A percentile compares a stretch with the other conserved stretches of the same genome.
Conservation (phyloP, 2,797 vertebrate genomes). For the Myotis findleyi region DNA sequence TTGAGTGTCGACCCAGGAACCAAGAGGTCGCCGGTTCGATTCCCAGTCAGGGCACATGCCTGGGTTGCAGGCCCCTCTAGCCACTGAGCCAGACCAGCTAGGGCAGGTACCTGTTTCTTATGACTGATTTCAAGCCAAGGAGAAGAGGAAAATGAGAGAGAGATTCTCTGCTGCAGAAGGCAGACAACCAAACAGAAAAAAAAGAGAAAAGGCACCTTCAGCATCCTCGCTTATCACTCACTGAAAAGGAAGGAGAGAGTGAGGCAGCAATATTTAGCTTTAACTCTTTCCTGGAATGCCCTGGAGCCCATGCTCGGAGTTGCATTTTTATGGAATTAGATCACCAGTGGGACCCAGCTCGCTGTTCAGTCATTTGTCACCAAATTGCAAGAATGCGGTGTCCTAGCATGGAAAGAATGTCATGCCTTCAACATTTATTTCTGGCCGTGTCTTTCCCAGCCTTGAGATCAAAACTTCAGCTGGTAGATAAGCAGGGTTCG, state of each 20-base stretch:
- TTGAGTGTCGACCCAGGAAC: too few species aligned
- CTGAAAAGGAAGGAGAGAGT: background rate
- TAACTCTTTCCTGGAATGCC: constrained; percentile 74
- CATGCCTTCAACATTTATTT: constrained; percentile 83
- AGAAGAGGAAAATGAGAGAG: background rate
- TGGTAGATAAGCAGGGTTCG: constrained; percentile 68
- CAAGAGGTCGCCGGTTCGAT: too few species aligned
- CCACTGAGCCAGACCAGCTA: too few species aligned
- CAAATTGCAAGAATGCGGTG: constrained; percentile 80
- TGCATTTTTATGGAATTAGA: constrained; percentile 78
- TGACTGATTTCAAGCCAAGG: background rate
- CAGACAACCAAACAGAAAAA: background rate
- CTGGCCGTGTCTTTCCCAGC: constrained; percentile 80
- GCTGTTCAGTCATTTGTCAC: constrained; percentile 81
- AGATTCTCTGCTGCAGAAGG: background rate
- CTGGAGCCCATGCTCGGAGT: background rate
- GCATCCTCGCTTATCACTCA: background rate
- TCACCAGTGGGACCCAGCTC: constrained; percentile 76
- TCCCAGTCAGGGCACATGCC: too few species aligned
- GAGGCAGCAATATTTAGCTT: background rate
- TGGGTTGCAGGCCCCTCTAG: too few species aligned
- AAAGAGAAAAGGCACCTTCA: constrained; percentile 15
- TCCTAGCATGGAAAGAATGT: constrained; percentile 84
- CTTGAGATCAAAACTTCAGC: constrained; percentile 76
- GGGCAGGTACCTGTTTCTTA: background rate